These are phyloP conservation scores for Dynastes maya DNA, from an alignment of 2,888 invertebrate genomes.

Conservation along the genomic window DNA sequence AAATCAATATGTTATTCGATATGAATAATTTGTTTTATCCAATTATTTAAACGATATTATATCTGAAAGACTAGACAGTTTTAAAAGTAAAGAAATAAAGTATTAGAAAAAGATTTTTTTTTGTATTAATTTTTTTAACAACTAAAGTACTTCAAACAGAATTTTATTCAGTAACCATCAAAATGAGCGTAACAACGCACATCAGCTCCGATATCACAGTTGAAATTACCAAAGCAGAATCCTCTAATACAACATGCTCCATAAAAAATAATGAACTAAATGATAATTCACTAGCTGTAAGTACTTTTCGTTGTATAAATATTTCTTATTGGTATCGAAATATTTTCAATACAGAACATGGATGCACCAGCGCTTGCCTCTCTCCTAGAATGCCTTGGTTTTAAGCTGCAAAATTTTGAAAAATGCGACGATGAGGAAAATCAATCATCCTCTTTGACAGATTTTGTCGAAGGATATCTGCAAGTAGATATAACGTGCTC, in stretches of 20 bases:
- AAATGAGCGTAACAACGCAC: background rate
- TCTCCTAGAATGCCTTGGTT: conserved; percentile 38
- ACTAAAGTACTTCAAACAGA: background rate
- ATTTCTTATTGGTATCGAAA: background rate
- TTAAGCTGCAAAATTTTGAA: conserved; percentile 33
- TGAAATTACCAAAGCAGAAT: background rate
- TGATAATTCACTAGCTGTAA: background rate
- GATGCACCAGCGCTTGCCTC: conserved; percentile 18
- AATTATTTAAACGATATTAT: too few relatives aligned
- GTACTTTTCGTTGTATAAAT: background rate
- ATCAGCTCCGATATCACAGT: background rate
- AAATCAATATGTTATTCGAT: too few relatives aligned
- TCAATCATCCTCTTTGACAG: background rate
- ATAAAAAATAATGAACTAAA: background rate
- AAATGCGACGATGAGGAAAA: conserved; percentile 1
- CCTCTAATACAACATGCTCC: background rate
- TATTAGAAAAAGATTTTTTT: background rate
- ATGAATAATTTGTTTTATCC: too few relatives aligned
- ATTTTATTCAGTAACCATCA: background rate
- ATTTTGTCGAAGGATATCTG: background rate
- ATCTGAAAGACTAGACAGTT: too few relatives aligned
- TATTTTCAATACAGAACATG: conserved; percentile 19
- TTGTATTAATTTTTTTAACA: background rate
- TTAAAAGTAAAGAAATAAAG: too few relatives aligned
- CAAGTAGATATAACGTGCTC: conserved; percentile 33